Percentiles rank a stretch among this genome's conserved stretches.
These are phyloP conservation scores for Urosaurus nigricauda DNA, from an alignment of 2,797 vertebrate species.

Conservation along the genomic window DNA sequence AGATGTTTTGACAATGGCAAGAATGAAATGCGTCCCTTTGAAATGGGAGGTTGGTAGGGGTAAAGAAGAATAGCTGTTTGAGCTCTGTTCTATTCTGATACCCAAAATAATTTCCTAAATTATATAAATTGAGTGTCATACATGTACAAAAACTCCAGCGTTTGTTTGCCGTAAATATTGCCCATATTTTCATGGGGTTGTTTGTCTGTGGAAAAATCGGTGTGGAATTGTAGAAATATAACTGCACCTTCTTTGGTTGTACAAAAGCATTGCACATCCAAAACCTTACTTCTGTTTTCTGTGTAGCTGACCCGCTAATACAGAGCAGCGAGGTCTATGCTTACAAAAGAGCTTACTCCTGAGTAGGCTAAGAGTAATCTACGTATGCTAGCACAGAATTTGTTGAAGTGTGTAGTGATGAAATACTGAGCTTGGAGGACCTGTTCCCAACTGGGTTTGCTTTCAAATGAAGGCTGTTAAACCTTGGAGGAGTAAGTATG, in stretches of 20 bases:
- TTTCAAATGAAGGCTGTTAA: background rate
- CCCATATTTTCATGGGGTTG: background rate
- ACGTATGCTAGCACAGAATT: background rate
- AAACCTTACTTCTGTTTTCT: background rate
- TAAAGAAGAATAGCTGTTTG: background rate
- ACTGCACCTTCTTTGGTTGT: background rate
- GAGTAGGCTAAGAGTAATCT: background rate
- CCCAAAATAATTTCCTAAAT: no score
- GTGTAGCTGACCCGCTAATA: background rate
- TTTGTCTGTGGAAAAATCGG: background rate
- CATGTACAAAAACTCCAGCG: conserved; percentile 50
- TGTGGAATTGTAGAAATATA: conserved; percentile 4
- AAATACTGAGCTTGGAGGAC: background rate
- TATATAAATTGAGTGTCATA: no score
- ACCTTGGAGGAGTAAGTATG: no score
- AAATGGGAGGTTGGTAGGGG: no score
- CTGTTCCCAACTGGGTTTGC: background rate
- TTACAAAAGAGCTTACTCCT: background rate
- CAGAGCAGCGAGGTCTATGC: background rate
- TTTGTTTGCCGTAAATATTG: conserved; percentile 42
- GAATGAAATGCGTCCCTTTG: background rate
- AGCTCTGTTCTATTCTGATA: background rate
- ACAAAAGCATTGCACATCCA: background rate
- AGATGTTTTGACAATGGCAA: background rate
- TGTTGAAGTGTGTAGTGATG: background rate